phyloP scores from a whole-genome alignment of 2,113 vertebrate genomes.

The Callospermophilus lateralis region DNA sequence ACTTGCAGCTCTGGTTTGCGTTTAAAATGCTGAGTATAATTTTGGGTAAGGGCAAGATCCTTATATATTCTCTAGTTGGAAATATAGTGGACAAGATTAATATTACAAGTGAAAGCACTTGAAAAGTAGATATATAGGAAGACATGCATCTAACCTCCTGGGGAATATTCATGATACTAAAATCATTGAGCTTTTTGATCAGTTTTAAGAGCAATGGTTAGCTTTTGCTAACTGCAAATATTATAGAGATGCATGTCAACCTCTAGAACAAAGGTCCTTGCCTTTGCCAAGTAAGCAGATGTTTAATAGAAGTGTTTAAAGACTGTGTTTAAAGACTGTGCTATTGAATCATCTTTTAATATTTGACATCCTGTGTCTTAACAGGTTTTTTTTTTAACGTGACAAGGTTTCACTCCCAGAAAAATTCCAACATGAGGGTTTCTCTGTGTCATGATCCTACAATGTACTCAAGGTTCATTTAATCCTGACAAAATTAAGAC shows the following conservation, averaged over 20 bases:
- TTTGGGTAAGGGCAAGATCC: background rate
- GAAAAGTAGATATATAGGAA: background rate
- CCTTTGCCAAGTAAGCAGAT: too few species aligned
- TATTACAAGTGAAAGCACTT: background rate
- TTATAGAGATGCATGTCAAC: background rate
- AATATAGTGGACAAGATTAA: background rate
- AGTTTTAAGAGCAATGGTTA: background rate
- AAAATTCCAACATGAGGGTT: background rate
- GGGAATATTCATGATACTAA: background rate
- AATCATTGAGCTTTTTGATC: background rate
- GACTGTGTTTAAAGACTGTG: background rate
- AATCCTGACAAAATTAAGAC: background rate
- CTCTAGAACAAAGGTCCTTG: background rate
- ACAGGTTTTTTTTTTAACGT: background rate
- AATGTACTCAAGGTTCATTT: background rate
- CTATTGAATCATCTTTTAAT: background rate
- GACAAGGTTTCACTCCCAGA: background rate
- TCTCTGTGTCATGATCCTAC: too few species aligned
- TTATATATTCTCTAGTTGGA: background rate
- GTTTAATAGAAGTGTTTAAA: too few species aligned
- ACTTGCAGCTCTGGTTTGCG: background rate
- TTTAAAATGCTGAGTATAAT: background rate
- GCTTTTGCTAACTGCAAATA: background rate
- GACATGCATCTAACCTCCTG: background rate
- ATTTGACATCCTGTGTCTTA: background rate